Evolutionary conservation across 2,113 vertebrate genomes (phyloP).

Genomic region (Leptosomus discolor): DNA sequence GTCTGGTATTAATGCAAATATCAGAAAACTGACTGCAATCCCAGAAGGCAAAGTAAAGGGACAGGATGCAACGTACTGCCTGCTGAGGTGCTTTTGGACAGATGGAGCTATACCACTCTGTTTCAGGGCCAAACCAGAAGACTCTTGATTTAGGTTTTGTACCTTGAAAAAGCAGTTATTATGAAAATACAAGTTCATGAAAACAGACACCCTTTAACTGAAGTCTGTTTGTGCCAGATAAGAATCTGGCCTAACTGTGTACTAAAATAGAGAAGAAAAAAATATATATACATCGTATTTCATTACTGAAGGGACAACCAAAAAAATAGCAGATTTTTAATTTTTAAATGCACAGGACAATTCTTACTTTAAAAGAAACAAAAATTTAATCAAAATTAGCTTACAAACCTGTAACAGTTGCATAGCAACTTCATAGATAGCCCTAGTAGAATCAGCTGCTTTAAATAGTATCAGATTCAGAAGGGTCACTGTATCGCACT

Average conservation of each 20-base stretch:
- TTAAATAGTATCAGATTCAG: slow-evolving; percentile 98
- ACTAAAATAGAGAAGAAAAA: not conserved
- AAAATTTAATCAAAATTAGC: not conserved
- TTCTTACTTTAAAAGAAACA: not conserved
- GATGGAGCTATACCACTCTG: not conserved
- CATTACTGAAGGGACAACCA: not conserved
- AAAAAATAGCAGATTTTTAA: not conserved
- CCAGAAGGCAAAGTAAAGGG: not conserved
- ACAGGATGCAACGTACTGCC: not conserved
- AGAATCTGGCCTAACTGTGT: not conserved
- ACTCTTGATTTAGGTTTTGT: not conserved
- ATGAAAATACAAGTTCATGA: not conserved
- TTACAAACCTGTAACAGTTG: slow-evolving; percentile 93
- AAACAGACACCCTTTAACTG: not conserved
- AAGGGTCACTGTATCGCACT: slow-evolving; percentile 97
- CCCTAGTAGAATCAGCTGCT: slow-evolving; percentile 94
- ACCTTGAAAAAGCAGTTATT: not conserved
- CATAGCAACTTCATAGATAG: slow-evolving; percentile 97
- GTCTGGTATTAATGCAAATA: not conserved
- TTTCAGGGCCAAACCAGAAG: not conserved
- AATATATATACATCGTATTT: not conserved
- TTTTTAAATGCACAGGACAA: not conserved
- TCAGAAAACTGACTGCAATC: not conserved
- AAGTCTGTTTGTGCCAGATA: not conserved
- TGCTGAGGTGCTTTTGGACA: not conserved